These are phyloP conservation scores for Odobenus rosmarus DNA, from an alignment of 2,113 vertebrate species.

Conservation along the genomic window DNA sequence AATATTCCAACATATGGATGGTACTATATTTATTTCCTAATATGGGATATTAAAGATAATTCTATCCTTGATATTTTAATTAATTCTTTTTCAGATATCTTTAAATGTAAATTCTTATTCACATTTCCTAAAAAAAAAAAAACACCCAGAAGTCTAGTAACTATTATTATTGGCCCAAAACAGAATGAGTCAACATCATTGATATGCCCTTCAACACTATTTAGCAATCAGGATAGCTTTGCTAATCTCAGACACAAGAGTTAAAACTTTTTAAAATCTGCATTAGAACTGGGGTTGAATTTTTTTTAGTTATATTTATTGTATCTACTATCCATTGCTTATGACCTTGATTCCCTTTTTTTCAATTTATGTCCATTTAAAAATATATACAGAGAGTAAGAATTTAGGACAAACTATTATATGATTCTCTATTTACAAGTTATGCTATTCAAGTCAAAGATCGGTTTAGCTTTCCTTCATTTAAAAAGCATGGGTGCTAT, in stretches of 20 bases:
- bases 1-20: not conserved
- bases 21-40: not conserved
- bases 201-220: not conserved
- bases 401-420: constrained; percentile 55
- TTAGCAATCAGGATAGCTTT: not conserved
- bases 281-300: not conserved
- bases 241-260: not conserved
- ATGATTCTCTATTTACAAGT: constrained; percentile 73
- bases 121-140: not conserved
- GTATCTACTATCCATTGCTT: not conserved
- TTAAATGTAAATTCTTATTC: not conserved
- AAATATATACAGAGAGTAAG: constrained; percentile 42
- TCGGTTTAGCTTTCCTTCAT: constrained; percentile 16
- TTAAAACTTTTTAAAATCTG: not conserved
- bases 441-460: constrained; percentile 57
- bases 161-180: not conserved
- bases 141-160: not conserved
- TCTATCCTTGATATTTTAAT: not conserved
- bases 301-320: not conserved
- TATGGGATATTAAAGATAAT: not conserved
- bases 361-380: not conserved
- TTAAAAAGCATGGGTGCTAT: not conserved
- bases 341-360: not conserved
- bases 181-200: not conserved
- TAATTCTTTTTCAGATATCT: not conserved